Base-by-base conservation (phyloP, 2,888 invertebrate genomes). In the Leptopilina drosophilae region DNA sequence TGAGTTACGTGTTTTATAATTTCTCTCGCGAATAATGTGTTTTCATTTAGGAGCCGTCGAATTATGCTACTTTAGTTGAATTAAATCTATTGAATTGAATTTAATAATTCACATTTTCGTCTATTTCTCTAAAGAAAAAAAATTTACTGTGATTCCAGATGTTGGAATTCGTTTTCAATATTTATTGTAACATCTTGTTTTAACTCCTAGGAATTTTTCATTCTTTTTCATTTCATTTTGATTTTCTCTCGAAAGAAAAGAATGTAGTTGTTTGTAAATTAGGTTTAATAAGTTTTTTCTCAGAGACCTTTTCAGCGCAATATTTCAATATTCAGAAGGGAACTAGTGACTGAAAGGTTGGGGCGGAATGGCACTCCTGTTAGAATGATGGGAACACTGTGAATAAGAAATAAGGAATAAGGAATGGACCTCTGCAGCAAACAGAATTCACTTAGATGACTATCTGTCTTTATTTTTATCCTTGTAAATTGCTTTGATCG, bases 351-450 rank as follows among this genome's bases (percentile, higher is more conserved):
- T 73, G 73, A 73, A 73, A 73, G 73, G 56, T 59, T 73, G 73
- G 56, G 69, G 33, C 56, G 73, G 33, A 33, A 33, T 33, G 33
- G 73, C 73, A 73, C 73, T 73, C 56, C 73, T 73, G 73, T 73
- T 73, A 73, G 73, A 56, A 73, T 73, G 73, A 73, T 73, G 73
- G 56, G 56, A 73, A 56, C 73, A 53, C 56, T 53, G 73, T 73
- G 56, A 73, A 73, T 73, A 73, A 73, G 73, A 73, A 73, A 73
- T 73, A 73, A 73, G 73, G 73, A 73, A 73, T 73, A 73, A 73
- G 56, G 73, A 73, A 56, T 73, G 56, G 73, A 73, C 73, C 73
- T 33, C 33, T 56, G 56, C 33, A 73, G 73, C 33, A 56, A 73
- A 73, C 56, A 73, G 73, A 73, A 73, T 73, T 56, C 56, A 53